Base-by-base conservation (phyloP, 1,140 invertebrate species). In the Pachypsylla venusta region DNA sequence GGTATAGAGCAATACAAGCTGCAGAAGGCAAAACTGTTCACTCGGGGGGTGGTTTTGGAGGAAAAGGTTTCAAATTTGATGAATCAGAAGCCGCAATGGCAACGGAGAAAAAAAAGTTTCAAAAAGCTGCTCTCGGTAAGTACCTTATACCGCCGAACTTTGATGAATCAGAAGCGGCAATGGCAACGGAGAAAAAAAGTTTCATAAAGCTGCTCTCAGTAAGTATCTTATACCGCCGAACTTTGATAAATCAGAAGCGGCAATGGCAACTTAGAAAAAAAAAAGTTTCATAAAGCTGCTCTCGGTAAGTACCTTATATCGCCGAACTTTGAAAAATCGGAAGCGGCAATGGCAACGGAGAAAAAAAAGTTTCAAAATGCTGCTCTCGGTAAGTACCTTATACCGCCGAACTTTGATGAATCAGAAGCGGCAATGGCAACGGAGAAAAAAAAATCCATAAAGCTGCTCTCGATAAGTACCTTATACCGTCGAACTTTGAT, bases 401-500 rank as follows among this genome's bases (percentile, higher is more conserved):
- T n/a, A n/a, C n/a, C n/a, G n/a, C n/a, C n/a, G n/a, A 99, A 99
- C 71, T 99, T 99, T 72, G 96, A 99, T 71, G 95, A 98, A 70
- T 89, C 87, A 3, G 97, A 99, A 74, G 94, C 95, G 0, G 88
- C 94, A 60, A 81, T 93, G 39, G 88, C 85, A 0, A 92, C 91
- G 64, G 93, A 98, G 65, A 94, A 94, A 72, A 98, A 98, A 71
- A 98, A 97, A 67, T 98, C 71, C 93, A 98, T 70, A 99, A 98
- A 73, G 93, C 93, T 19, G 94, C 94, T 0, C 74, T 98, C 0
- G 96, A 81, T 69, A 65, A 57, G 28, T 58, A 5, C n/a, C n/a
- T n/a, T n/a, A n/a, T n/a, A n/a, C n/a, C n/a, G n/a, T n/a, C n/a
- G n/a, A 98, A 99, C 70, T 99, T 99, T 72, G 96, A 99, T 71